These are phyloP conservation scores for Tachysurus fulvidraco DNA, from an alignment of 2,113 vertebrate species.

Conservation along the genomic window DNA sequence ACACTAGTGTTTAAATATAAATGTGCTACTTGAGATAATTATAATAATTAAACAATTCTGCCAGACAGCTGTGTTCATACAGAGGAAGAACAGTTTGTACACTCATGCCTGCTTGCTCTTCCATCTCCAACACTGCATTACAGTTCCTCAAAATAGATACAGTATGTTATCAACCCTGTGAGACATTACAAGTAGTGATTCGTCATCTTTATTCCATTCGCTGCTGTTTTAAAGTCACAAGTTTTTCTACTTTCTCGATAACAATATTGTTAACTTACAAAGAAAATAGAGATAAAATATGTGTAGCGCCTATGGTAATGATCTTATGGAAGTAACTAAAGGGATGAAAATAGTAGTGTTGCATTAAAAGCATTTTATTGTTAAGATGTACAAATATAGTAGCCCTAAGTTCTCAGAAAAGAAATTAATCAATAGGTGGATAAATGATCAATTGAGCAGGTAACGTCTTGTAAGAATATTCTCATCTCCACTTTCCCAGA, in stretches of 20 bases:
- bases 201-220: not conserved
- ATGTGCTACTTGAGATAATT: slow-evolving; percentile 17
- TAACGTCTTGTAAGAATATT: not conserved
- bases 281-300: not conserved
- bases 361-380: no score
- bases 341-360: no score
- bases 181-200: slow-evolving; percentile 22
- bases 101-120: slow-evolving; percentile 24
- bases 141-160: slow-evolving; percentile 29
- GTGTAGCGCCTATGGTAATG: no score
- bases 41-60: slow-evolving; percentile 36
- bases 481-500: not conserved
- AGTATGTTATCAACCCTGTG: slow-evolving; percentile 19
- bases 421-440: not conserved
- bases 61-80: slow-evolving; percentile 30
- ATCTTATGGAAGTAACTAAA: no score
- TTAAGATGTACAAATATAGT: no score
- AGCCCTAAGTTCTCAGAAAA: no score
- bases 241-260: not conserved
- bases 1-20: slow-evolving; percentile 16
- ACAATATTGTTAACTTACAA: not conserved
- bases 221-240: not conserved
- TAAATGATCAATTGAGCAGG: not conserved
- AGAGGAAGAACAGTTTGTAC: slow-evolving; percentile 22
- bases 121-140: slow-evolving; percentile 19